phyloP scores from a whole-genome alignment of 2,888 invertebrate species.

The Troglohyphantes excavatus region DNA sequence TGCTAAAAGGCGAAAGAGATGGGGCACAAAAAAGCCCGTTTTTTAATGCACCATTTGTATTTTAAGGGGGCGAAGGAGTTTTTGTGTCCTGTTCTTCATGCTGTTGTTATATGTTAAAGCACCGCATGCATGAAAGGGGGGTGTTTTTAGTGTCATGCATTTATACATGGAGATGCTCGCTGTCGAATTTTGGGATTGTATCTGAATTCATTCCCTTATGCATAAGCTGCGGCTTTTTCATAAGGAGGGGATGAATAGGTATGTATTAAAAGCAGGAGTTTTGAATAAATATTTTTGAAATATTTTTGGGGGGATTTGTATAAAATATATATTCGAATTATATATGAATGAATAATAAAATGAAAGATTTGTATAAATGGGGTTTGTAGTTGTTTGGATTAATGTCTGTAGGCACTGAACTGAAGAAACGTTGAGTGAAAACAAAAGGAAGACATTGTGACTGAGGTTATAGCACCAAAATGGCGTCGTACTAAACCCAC shows the following conservation, averaged over 20 bases:
- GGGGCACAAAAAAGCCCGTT: background rate
- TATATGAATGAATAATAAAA: no score
- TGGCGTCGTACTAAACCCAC: no score
- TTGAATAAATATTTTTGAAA: background rate
- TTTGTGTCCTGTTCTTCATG: slow-evolving; percentile 16
- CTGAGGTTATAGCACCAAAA: no score
- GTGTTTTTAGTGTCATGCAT: slow-evolving; percentile 14
- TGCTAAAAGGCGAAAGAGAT: slow-evolving; percentile 12
- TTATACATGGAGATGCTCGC: slow-evolving; percentile 8
- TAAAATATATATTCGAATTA: no score
- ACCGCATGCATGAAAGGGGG: slow-evolving; percentile 1
- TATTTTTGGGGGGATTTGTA: background rate
- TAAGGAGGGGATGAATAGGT: background rate
- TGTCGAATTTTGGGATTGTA: background rate
- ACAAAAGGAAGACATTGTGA: no score
- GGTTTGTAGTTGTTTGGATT: no score
- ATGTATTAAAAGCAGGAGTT: background rate
- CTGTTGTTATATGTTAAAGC: slow-evolving; percentile 31
- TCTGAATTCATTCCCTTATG: slow-evolving; percentile 10
- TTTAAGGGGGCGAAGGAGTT: slow-evolving; percentile 44
- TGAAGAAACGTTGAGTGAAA: no score
- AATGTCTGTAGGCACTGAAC: no score
- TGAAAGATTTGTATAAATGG: no score
- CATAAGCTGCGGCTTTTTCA: slow-evolving; percentile 25
- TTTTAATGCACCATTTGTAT: slow-evolving; percentile 77